Base-by-base conservation (phyloP, 2,797 vertebrate species). In the Semaprochilodus insignis region DNA sequence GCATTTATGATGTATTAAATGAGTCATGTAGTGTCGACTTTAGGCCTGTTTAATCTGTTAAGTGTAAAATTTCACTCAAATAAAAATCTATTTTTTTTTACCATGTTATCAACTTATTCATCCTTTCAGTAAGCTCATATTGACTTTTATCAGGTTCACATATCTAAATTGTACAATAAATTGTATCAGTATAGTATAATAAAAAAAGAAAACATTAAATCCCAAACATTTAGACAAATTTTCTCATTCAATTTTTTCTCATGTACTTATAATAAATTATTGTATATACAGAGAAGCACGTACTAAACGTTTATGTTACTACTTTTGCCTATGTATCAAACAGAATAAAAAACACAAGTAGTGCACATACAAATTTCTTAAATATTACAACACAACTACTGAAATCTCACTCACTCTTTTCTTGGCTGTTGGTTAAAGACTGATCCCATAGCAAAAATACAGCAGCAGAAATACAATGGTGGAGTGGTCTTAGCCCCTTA, bases 321-420 rank as follows among this genome's bases (percentile, higher is more conserved):
- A 36, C 4, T 19, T 66, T 27, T 65, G 62, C 13, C 19, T 34
- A 31, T 16, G 8, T 19, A 16, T 36, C 15, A 36, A 66, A 66
- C 63, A 19, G 11, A 66, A 66, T 31, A 1, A 67, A 7, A 36
- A 19, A 15, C 40, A 48, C 40, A 48, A 21, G 21, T 2, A 71
- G 1, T 3, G 14, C 40, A 23, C 21, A n/a, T 25, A 66, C 31
- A 71, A 65, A 8, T 80, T 40, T 48, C 8, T 48, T 48, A 74
- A 25, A 74, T 66, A n/a, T 62, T 11, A 52, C 54, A 54, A 72
- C 21, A 36, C 16, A 44, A 67, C 48, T 66, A 48, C 51, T 73
- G 48, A 16, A 60, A 23, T 59, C 66, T 78, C 31, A 85, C 79
- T 80, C 15, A 59, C 48, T 74, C 48, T 63, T 77, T 27, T 40